Evolutionary conservation across 2,113 vertebrate species (phyloP), one percentile per base, ranked within the genome.

Genomic region (Globicephala melas): DNA sequence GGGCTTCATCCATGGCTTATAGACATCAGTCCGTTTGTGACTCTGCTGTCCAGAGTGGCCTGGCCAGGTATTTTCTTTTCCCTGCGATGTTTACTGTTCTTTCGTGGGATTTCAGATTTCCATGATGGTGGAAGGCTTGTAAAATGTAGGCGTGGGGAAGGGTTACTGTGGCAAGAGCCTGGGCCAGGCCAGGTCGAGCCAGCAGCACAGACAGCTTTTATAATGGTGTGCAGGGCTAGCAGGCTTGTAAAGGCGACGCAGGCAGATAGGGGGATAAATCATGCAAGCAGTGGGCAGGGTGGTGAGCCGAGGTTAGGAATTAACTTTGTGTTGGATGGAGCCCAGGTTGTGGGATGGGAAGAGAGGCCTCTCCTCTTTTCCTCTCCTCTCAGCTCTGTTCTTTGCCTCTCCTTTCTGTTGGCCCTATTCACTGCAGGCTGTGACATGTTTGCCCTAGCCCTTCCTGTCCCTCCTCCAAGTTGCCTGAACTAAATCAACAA

Each of bases 31-130:
- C 89, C 70, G 6, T 96, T 89, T 93, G 91, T 89, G 91, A 97
- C 82, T 97, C 68, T 67, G 97, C 97, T 97, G 96, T 97, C 92
- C 96, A 92, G 96, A 96, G 80, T 92, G 73, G 84, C 96, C 94
- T 95, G 81, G 70, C 44, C 74, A 41, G 83, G 76, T 95, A 84
- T 96, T 97, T 97, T 97, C 95, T 97, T 96, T 96, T 98, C 98
- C 98, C 98, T 98, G 97, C 36, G 96, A 97, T 99, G 98, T 99
- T 99, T 99, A 99, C 99, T 99, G 99, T 99, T 99, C 99, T 98
- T 98, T 99, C 98, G 98, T 15, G 98, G 98, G 98, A 98, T 99
- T 98, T 98, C 98, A 98, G 98, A 97, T 99, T 99, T 99, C 98
- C 97, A 58, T 47, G 80, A 98, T 98, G 98, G 98, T 36, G 97